A percentile compares a stretch with the other conserved stretches of the same genome.
Conservation (phyloP, 2,888 invertebrate genomes). For the Megaustenia siamemsis region DNA sequence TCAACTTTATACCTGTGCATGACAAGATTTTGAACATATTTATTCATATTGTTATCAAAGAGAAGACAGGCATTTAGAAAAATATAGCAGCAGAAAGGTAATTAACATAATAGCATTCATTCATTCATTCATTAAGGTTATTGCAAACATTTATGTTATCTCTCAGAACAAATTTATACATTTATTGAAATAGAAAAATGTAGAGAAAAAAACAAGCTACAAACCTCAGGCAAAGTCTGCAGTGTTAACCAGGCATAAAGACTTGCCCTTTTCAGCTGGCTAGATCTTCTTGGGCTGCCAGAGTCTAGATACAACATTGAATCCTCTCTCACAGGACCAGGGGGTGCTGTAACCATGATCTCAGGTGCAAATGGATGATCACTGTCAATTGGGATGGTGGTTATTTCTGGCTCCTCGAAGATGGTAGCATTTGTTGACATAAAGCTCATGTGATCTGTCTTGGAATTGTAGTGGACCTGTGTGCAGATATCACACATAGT, state of each 20-base stretch:
- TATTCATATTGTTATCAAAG: too few species aligned
- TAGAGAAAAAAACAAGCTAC: background rate
- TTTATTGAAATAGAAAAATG: background rate
- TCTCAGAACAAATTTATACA: background rate
- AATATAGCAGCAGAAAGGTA: too few species aligned
- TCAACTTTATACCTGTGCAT: too few species aligned
- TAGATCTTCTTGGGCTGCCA: slow-evolving; percentile 36
- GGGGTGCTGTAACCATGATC: slow-evolving; percentile 28
- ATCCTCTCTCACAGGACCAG: slow-evolving; percentile 26
- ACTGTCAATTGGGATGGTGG: background rate
- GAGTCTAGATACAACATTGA: slow-evolving; percentile 17
- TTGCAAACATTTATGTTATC: too few species aligned
- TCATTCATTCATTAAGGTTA: too few species aligned
- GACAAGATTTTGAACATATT: too few species aligned
- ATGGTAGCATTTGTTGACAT: slow-evolving; percentile 16
- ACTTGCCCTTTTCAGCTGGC: slow-evolving; percentile 87
- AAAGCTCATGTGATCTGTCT: slow-evolving; percentile 63
- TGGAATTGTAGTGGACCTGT: slow-evolving; percentile 80
- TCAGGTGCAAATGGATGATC: slow-evolving; percentile 45
- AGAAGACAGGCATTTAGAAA: too few species aligned
- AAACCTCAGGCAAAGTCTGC: slow-evolving; percentile 92
- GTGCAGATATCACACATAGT: slow-evolving; percentile 21
- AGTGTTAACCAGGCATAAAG: slow-evolving; percentile 96
- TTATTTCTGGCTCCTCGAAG: slow-evolving; percentile 41
- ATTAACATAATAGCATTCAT: too few species aligned